Percentiles rank a stretch among this genome's conserved stretches.
These are phyloP conservation scores for Cygnus olor DNA, from an alignment of 2,797 vertebrate species.

Conservation along the genomic window DNA sequence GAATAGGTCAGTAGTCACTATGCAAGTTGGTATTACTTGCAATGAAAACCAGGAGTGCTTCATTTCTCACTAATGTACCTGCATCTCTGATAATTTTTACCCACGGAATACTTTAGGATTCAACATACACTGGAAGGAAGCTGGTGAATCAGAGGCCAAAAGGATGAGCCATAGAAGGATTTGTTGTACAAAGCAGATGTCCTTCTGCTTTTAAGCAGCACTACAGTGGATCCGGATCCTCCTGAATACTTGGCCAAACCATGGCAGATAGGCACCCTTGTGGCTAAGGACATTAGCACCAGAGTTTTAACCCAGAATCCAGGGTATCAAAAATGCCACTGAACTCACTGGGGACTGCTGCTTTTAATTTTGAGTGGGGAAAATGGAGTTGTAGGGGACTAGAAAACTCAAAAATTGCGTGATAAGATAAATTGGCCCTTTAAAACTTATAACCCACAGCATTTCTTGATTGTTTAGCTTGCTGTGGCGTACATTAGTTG, in stretches of 20 bases:
- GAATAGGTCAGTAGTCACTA: neutral
- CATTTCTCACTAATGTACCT: neutral
- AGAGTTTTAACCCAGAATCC: neutral
- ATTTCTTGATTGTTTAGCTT: neutral
- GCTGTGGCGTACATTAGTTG: fast-evolving
- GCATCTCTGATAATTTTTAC: neutral
- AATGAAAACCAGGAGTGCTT: neutral
- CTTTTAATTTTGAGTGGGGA: neutral
- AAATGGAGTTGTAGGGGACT: neutral
- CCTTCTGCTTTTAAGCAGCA: neutral
- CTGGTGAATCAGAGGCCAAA: neutral
- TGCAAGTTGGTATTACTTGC: neutral
- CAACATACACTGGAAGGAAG: neutral
- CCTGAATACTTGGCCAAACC: neutral
- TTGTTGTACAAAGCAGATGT: neutral
- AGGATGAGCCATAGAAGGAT: neutral
- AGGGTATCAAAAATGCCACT: neutral
- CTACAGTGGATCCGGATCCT: neutral
- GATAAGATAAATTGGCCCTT: neutral
- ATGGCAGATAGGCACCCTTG: fast-evolving
- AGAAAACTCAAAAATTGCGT: neutral
- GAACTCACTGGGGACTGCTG: neutral
- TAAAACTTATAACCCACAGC: neutral
- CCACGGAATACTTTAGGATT: neutral
- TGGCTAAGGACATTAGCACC: neutral